Percentiles rank a stretch among this genome's conserved stretches.
phyloP scores from a whole-genome alignment of 2,113 vertebrate genomes.

The Anoura caudifer region DNA sequence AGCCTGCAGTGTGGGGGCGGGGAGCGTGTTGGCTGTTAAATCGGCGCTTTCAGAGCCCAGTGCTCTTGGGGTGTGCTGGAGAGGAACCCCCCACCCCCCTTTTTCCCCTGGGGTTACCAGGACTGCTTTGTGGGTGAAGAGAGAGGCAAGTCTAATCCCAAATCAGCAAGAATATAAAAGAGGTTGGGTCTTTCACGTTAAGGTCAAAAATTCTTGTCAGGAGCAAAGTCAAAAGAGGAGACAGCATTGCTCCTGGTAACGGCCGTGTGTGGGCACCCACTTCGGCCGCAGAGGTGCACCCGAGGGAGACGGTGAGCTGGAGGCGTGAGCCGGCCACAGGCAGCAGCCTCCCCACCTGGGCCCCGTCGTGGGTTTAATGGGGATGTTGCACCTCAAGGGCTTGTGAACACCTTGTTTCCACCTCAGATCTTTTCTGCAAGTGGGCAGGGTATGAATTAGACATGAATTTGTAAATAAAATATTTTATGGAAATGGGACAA shows the following conservation, averaged over 20 bases:
- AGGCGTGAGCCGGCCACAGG: neutral
- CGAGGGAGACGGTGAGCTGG: rapidly evolving
- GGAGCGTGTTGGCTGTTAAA: rapidly evolving
- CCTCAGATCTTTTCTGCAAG: neutral
- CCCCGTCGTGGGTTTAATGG: neutral
- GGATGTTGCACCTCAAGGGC: neutral
- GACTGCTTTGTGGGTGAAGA: rapidly evolving
- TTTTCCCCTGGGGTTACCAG: rapidly evolving
- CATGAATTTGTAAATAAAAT: conserved; percentile 5
- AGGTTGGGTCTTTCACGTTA: neutral
- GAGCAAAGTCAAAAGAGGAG: conserved; percentile 18
- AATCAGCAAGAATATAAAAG: neutral
- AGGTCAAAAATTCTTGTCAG: neutral
- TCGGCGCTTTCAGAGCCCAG: no score
- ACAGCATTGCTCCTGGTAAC: neutral
- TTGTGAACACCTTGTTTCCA: neutral
- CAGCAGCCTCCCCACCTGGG: neutral
- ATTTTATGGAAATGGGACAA: conserved; percentile 40
- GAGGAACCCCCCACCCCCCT: neutral
- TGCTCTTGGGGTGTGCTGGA: neutral
- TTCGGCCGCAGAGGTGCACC: neutral
- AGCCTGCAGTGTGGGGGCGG: rapidly evolving
- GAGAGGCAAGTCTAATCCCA: neutral
- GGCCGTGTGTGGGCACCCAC: neutral
- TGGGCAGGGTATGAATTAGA: neutral